Evolutionary conservation across 2,113 vertebrate species (phyloP).

Genomic region (Oryzias curvinotus): DNA sequence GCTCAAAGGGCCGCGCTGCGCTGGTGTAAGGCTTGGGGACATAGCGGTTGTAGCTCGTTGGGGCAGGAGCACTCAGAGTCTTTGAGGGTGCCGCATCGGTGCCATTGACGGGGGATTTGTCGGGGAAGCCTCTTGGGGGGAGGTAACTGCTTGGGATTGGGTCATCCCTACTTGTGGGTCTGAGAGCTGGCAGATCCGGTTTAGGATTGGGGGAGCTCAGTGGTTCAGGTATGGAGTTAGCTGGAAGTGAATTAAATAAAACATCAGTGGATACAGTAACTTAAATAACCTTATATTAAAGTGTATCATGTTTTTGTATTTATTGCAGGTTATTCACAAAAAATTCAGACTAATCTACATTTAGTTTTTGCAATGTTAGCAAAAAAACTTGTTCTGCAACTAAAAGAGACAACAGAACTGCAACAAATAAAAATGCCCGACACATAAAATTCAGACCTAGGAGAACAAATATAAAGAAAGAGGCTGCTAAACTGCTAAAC

Average conservation of each 20-base stretch:
- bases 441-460: too few species aligned
- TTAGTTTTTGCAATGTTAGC: too few species aligned
- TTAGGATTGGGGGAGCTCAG: slow-evolving; percentile 81
- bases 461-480: too few species aligned
- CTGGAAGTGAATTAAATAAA: slow-evolving; percentile 64
- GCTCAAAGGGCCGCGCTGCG: slow-evolving; percentile 88
- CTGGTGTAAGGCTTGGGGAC: slow-evolving; percentile 86
- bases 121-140: slow-evolving; percentile 77
- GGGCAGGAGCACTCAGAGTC: slow-evolving; percentile 56
- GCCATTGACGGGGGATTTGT: slow-evolving; percentile 83
- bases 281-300: too few species aligned
- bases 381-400: too few species aligned
- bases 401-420: too few species aligned
- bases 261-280: not conserved
- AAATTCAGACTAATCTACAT: too few species aligned
- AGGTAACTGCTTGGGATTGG: slow-evolving; percentile 73
- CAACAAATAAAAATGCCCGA: too few species aligned
- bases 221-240: slow-evolving; percentile 81
- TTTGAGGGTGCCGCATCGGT: slow-evolving; percentile 80
- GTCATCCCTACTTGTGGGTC: slow-evolving; percentile 85
- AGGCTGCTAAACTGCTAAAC: too few species aligned
- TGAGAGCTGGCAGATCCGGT: slow-evolving; percentile 82
- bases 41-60: slow-evolving; percentile 84
- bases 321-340: too few species aligned
- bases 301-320: too few species aligned